Evolutionary conservation across 2,797 vertebrate genomes (phyloP), one percentile per base, ranked within the genome.

Genomic region (Lacerta agilis): DNA sequence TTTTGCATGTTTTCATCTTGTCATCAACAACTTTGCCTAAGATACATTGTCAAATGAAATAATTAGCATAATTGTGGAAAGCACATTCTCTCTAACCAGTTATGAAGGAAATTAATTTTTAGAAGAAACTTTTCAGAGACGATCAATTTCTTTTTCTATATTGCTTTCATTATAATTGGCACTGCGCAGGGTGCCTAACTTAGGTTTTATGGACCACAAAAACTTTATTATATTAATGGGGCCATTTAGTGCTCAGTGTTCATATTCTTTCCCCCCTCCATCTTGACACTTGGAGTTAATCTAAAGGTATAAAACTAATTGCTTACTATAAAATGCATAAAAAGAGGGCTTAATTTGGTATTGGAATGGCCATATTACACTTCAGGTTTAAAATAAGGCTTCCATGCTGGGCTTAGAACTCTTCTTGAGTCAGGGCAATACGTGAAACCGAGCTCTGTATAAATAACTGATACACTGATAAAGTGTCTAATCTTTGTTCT

Each of bases 401-500:
- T 29, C 25, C 2, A 13, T 73, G 17, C 55, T 79, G 17, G n/a
- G 17, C 69, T 79, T 23, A 25, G 36, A 88, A 76, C 4, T 36
- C 25, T 89, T 86, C 43, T 64, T 86, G 71, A 11, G 29, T 76
- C 9, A 77, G 20, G 41, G 61, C 67, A 8, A 82, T 55, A 13
- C 25, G 29, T 69, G 45, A 38, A 49, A n/a, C 58, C 4, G 49
- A 80, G 9, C 27, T 81, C 4, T 77, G 8, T 76, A 58, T 86
- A 66, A 77, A 38, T 45, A 20, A 27, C 27, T 41, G 25, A 64
- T 55, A 61, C 71, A 13, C 17, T 85, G 36, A 87, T 66, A 0
- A 80, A 82, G 66, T 29, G 13, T 67, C 4, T 55, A 77, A 88
- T 82, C 92, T 83, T 72, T 77, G 5, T 94, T 15, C 90, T 87